Conservation (phyloP, 2,113 vertebrate genomes). For the Alexandromys fortis region DNA sequence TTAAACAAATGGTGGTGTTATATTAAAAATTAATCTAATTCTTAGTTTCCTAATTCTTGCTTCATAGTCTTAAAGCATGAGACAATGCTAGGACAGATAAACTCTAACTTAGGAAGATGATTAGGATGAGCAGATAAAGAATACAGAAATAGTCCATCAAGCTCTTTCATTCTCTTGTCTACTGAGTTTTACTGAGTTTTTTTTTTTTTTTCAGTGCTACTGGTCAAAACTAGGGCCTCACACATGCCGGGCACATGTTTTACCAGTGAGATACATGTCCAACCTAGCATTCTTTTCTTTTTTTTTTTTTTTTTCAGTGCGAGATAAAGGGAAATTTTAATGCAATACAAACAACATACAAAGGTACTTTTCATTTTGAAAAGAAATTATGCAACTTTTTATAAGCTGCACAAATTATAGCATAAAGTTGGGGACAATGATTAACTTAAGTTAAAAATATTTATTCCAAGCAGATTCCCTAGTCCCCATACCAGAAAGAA, state of each 20-base stretch:
- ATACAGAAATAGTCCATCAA: not conserved
- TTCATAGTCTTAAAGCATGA: not conserved
- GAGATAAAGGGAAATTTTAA: not conserved
- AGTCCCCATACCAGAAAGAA: slow-evolving; percentile 67
- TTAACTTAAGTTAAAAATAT: slow-evolving; percentile 54
- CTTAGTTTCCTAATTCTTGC: not conserved
- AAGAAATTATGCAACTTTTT: slow-evolving; percentile 51
- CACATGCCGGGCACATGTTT: too few relatives aligned
- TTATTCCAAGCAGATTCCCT: slow-evolving; percentile 77
- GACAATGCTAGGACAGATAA: not conserved
- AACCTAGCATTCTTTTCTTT: not conserved
- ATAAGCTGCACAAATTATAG: not conserved
- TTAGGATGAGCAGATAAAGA: not conserved
- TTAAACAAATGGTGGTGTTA: not conserved
- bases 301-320: not conserved
- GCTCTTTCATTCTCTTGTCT: not conserved
- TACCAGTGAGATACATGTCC: too few relatives aligned
- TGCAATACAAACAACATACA: not conserved
- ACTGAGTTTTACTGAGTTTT: not conserved
- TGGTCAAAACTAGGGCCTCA: not conserved
- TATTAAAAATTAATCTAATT: not conserved
- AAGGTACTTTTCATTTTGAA: not conserved
- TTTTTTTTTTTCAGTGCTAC: not conserved
- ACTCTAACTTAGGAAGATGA: not conserved
- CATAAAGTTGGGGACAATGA: slow-evolving; percentile 1